A percentile compares a stretch with the other conserved stretches of the same genome.
phyloP scores from a whole-genome alignment of 2,888 invertebrate species.

The Ashinkailepas kermadecensis region DNA sequence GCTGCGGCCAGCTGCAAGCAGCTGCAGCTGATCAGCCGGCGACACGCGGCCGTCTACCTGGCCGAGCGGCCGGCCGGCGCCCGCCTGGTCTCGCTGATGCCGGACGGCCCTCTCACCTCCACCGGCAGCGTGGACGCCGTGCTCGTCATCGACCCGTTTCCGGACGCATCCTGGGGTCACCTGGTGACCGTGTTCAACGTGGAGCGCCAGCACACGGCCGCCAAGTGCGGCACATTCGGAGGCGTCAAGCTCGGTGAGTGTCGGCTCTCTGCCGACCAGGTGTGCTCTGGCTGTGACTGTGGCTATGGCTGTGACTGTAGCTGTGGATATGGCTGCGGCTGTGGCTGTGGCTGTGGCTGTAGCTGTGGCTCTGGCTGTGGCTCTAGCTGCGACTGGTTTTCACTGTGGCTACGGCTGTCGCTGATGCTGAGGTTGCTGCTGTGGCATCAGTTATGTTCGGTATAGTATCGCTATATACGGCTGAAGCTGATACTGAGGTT shows the following conservation, averaged over 20 bases:
- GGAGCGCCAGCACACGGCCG: conserved; percentile 38
- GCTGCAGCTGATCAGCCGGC: conserved; percentile 24
- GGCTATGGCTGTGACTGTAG: too few species aligned
- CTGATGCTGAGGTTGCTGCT: too few species aligned
- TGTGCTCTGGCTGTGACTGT: too few species aligned
- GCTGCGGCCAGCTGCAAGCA: conserved; percentile 23
- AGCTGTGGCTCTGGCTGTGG: too few species aligned
- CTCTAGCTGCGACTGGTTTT: too few species aligned
- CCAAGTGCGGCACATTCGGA: conserved; percentile 39
- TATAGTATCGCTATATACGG: too few species aligned
- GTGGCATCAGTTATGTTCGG: too few species aligned
- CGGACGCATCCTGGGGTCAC: conserved; percentile 47
- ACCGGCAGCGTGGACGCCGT: conserved; percentile 43
- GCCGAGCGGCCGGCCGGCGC: conserved; percentile 26
- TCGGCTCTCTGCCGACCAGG: background rate
- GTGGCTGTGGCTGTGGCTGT: too few species aligned
- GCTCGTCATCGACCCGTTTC: conserved; percentile 47
- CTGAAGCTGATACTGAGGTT: too few species aligned
- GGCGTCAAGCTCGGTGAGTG: conserved; percentile 44
- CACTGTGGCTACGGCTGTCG: too few species aligned
- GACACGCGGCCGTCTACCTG: conserved; percentile 25
- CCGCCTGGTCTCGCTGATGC: conserved; percentile 38
- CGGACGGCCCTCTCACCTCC: conserved; percentile 41
- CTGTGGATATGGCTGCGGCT: too few species aligned
- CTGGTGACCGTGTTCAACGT: conserved; percentile 46